Percentiles rank a stretch among this genome's conserved stretches.
Conservation (phyloP, 1,140 invertebrate genomes). For the Anastatus disparis region DNA sequence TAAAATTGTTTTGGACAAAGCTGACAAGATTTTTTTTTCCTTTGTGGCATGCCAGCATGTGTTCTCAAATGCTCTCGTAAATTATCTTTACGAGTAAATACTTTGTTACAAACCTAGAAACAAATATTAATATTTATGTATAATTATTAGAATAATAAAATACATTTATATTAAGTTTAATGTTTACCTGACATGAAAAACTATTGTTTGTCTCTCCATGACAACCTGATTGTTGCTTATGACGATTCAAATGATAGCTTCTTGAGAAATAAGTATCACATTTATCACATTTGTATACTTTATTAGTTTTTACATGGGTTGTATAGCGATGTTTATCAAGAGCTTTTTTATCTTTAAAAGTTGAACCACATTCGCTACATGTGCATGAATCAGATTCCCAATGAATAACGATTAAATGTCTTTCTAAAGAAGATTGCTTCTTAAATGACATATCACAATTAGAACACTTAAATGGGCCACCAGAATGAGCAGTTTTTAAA, state of each 20-base stretch:
- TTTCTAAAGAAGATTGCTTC: conserved; percentile 64
- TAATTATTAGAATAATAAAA: conserved; percentile 28
- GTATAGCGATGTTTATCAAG: conserved; percentile 69
- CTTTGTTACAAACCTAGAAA: conserved; percentile 76
- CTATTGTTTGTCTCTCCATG: conserved; percentile 71
- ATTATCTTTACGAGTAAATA: conserved; percentile 82
- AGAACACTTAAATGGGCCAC: conserved; percentile 63
- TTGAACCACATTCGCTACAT: conserved; percentile 65
- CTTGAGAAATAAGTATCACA: conserved; percentile 78
- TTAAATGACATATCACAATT: conserved; percentile 68
- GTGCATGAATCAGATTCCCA: conserved; percentile 62
- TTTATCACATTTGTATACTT: conserved; percentile 66
- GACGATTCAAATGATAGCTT: conserved; percentile 80
- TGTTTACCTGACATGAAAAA: conserved; percentile 72
- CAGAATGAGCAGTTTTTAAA: conserved; percentile 65
- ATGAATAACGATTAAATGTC: conserved; percentile 67
- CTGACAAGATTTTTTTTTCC: conserved; percentile 75
- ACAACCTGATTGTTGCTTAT: conserved; percentile 79
- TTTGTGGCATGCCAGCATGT: conserved; percentile 75
- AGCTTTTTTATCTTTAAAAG: conserved; percentile 66
- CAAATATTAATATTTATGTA: conserved; percentile 39
- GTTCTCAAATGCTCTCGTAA: conserved; percentile 78
- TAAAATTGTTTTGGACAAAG: conserved; percentile 78
- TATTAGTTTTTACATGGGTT: conserved; percentile 54
- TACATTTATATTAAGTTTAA: conserved; percentile 17